Conservation (phyloP, 2,888 invertebrate genomes). For the Craniophora ligustri region DNA sequence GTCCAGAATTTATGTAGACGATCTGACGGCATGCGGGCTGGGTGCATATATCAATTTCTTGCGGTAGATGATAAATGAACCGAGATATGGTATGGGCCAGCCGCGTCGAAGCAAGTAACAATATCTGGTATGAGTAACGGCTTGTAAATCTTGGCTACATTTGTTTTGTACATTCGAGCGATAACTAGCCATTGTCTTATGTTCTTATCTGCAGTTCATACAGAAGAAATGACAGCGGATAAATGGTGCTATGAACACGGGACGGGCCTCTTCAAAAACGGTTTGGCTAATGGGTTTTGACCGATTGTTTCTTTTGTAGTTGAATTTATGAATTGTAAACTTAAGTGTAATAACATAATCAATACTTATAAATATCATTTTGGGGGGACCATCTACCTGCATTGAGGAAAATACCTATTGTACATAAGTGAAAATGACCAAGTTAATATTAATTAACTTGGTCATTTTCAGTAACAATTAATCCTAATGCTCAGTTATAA, state of each 20-base stretch:
- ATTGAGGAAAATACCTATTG: no score
- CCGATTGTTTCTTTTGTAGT: not conserved
- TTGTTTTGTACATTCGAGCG: constrained; percentile 47
- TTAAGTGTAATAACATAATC: no score
- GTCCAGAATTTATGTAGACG: constrained; percentile 66
- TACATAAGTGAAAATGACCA: no score
- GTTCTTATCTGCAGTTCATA: constrained; percentile 31
- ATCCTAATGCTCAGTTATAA: constrained; percentile 13
- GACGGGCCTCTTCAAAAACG: not conserved
- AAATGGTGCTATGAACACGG: constrained; percentile 10
- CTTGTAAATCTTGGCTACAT: constrained; percentile 45
- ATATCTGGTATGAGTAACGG: constrained; percentile 57
- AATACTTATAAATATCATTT: no score
- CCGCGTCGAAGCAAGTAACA: constrained; percentile 58
- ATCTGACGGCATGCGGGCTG: constrained; percentile 59
- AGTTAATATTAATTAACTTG: no score
- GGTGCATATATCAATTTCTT: constrained; percentile 79
- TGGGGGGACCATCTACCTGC: no score
- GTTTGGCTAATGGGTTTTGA: constrained; percentile 4
- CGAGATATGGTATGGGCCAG: constrained; percentile 71
- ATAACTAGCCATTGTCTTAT: constrained; percentile 55
- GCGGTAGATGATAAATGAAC: constrained; percentile 77
- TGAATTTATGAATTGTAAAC: no score
- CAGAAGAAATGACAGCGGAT: constrained; percentile 26
- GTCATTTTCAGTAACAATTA: no score